Evolutionary conservation across 2,888 invertebrate genomes (phyloP).

Genomic region (Podabrus alpinus): DNA sequence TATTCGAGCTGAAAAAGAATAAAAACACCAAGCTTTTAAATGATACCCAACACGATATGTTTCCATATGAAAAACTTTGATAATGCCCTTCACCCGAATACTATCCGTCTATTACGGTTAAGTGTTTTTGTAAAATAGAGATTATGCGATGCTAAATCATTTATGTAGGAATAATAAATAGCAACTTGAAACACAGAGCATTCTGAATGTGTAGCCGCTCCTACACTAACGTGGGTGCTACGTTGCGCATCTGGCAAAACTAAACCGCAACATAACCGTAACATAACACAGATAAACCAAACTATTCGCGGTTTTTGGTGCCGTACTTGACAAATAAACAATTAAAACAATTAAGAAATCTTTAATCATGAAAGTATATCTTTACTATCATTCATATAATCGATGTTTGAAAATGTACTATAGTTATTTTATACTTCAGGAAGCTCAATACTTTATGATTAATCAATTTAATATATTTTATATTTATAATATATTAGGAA

Average conservation of each 20-base stretch:
- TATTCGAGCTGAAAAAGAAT: no score
- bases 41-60: no score
- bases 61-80: no score
- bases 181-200: background rate
- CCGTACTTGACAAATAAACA: slow-evolving; percentile 39
- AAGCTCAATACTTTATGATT: background rate
- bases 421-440: background rate
- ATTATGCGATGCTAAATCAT: background rate
- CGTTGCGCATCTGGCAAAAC: slow-evolving; percentile 13
- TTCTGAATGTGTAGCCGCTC: slow-evolving; percentile 13
- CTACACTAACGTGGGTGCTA: slow-evolving; percentile 19
- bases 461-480: no score
- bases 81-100: no score
- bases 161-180: background rate
- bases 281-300: slow-evolving; percentile 9
- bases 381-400: background rate
- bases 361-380: slow-evolving; percentile 26
- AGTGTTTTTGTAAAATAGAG: background rate
- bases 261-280: slow-evolving; percentile 10
- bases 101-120: no score
- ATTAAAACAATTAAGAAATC: slow-evolving; percentile 41
- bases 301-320: slow-evolving; percentile 4
- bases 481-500: no score
- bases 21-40: no score
- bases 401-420: background rate